These are phyloP conservation scores for Cydia fagiglandana DNA, from an alignment of 1,140 invertebrate genomes.

Conservation along the genomic window DNA sequence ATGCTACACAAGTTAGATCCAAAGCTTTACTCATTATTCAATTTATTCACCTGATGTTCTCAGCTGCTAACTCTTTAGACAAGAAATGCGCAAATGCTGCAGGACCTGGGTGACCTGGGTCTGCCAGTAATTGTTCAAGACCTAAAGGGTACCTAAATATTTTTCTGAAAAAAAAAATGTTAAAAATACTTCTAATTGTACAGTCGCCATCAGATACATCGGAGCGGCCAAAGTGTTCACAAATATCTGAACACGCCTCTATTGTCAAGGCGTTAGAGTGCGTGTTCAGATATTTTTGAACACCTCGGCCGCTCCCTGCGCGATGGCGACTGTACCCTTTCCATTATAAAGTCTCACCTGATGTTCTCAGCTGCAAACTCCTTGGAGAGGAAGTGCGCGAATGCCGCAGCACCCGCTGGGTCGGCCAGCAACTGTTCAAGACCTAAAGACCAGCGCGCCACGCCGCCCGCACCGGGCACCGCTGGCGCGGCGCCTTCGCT, in stretches of 20 bases:
- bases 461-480: conserved; percentile 63
- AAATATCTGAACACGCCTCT: no score
- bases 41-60: conserved; percentile 87
- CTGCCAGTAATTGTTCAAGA: conserved; percentile 94
- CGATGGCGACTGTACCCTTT: no score
- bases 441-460: conserved; percentile 87
- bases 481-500: conserved; percentile 61
- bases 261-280: no score
- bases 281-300: no score
- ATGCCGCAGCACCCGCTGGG: conserved; percentile 90
- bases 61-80: conserved; percentile 97
- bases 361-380: conserved; percentile 99
- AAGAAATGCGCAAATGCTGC: conserved; percentile 96
- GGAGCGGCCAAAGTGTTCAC: no score
- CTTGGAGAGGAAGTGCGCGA: conserved; percentile 96
- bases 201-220: no score
- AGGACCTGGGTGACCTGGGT: conserved; percentile 85
- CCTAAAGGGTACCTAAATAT: conserved; percentile 94
- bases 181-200: no score
- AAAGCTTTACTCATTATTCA: no score
- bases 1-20: no score
- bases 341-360: conserved; percentile 61
- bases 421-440: conserved; percentile 95
- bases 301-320: no score
- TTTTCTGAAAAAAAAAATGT: no score